Conservation (phyloP, 2,113 vertebrate genomes). For the Leiothrix lutea region DNA sequence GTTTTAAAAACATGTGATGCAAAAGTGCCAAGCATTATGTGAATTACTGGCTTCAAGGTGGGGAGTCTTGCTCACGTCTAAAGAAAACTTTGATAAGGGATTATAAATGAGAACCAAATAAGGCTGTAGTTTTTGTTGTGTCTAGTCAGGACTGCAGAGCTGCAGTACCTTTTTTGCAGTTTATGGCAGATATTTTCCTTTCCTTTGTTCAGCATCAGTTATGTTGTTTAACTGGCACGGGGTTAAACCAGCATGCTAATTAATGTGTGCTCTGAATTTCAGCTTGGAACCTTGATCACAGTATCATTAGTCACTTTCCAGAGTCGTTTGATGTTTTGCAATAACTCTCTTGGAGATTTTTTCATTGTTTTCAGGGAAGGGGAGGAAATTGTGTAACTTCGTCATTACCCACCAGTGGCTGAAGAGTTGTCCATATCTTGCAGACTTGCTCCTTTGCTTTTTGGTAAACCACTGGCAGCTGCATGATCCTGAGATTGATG, state of each 20-base stretch:
- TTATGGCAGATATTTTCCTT: background rate
- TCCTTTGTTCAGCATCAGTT: background rate
- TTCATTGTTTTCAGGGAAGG: background rate
- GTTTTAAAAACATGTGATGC: background rate
- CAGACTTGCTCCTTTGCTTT: constrained; percentile 70
- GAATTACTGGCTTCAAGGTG: background rate
- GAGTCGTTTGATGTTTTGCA: background rate
- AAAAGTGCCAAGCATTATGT: background rate
- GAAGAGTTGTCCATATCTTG: constrained; percentile 78
- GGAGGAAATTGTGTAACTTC: background rate
- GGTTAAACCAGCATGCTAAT: background rate
- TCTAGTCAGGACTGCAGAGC: background rate
- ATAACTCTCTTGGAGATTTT: background rate
- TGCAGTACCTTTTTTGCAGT: background rate
- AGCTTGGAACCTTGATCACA: background rate
- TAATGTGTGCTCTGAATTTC: background rate
- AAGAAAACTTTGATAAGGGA: background rate
- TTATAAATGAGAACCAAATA: background rate
- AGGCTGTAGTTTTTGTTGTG: background rate
- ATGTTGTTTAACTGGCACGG: background rate
- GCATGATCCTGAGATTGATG: constrained; percentile 58
- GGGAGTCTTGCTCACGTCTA: background rate
- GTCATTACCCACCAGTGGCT: constrained; percentile 75
- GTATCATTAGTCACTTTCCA: background rate
- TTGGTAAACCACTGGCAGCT: constrained; percentile 81